phyloP scores from a whole-genome alignment of 2,888 invertebrate genomes.

The Salticus scenicus region DNA sequence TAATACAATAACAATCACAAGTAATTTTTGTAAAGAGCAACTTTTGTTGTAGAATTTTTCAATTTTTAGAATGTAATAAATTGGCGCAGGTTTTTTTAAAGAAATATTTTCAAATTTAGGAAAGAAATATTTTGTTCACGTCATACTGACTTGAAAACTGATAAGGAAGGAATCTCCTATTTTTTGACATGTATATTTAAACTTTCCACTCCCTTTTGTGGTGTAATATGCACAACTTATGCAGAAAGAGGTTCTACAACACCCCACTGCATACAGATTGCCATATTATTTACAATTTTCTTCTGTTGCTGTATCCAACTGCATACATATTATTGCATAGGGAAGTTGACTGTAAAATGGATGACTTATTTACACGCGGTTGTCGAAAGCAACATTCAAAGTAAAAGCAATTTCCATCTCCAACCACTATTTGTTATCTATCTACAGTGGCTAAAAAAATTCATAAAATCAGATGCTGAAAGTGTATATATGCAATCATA shows the following conservation, averaged over 20 bases:
- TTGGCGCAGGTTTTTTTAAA: no score
- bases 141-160: no score
- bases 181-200: no score
- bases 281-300: constrained; percentile 37
- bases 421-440: constrained; percentile 41
- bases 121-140: no score
- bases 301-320: constrained; percentile 26
- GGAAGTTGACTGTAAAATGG: constrained; percentile 42
- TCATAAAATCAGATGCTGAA: constrained; percentile 45
- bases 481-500: constrained; percentile 45
- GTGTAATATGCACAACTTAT: constrained; percentile 22
- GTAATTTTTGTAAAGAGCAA: no score
- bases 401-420: constrained; percentile 62
- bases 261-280: constrained; percentile 52
- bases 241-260: constrained; percentile 1
- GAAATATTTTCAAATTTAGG: no score
- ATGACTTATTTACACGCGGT: constrained; percentile 51
- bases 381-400: constrained; percentile 56
- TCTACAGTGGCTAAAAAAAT: constrained; percentile 50
- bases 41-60: no score
- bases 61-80: no score
- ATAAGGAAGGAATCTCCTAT: no score
- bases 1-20: no score
- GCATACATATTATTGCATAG: constrained; percentile 64
- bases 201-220: no score